A percentile compares a stretch with the other conserved stretches of the same genome.
These are phyloP conservation scores for Hyles vespertilio DNA, from an alignment of 1,140 invertebrate species.

Conservation along the genomic window DNA sequence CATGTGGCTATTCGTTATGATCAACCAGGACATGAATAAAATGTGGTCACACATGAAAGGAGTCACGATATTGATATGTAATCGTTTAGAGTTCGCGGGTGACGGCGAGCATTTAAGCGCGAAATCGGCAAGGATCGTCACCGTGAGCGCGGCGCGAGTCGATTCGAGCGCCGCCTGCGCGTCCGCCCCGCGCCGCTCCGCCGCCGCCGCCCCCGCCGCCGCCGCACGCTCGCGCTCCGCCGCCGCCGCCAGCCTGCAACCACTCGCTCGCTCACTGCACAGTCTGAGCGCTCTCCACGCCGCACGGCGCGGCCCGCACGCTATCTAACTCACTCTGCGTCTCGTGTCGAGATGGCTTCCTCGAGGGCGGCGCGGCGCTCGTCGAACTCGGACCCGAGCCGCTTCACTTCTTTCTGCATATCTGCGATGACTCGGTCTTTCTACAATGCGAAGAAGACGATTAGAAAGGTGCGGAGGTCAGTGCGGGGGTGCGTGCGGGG, in stretches of 20 bases:
- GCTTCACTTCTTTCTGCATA: slow-evolving; percentile 35
- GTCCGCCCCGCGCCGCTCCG: no score
- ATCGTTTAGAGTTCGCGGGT: slow-evolving; percentile 1
- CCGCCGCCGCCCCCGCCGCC: no score
- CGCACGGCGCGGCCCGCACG: no score
- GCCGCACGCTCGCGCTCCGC: not conserved
- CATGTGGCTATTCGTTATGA: no score
- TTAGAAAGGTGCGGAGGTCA: not conserved
- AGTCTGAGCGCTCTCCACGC: no score
- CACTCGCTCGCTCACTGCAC: not conserved
- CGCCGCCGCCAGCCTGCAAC: not conserved
- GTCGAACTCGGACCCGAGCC: slow-evolving; percentile 30
- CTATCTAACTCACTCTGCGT: slow-evolving; percentile 31
- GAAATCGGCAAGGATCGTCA: not conserved
- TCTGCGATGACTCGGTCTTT: slow-evolving; percentile 34
- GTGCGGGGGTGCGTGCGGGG: slow-evolving; percentile 25
- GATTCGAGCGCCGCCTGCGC: no score
- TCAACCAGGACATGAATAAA: no score
- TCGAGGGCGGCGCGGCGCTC: slow-evolving; percentile 24
- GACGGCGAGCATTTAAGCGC: not conserved
- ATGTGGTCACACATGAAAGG: no score
- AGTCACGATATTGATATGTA: no score
- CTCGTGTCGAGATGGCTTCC: slow-evolving; percentile 22
- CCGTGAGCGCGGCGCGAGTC: no score
- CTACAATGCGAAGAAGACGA: slow-evolving; percentile 19